phyloP scores from a whole-genome alignment of 2,888 invertebrate genomes.

The Gerris lacustris region DNA sequence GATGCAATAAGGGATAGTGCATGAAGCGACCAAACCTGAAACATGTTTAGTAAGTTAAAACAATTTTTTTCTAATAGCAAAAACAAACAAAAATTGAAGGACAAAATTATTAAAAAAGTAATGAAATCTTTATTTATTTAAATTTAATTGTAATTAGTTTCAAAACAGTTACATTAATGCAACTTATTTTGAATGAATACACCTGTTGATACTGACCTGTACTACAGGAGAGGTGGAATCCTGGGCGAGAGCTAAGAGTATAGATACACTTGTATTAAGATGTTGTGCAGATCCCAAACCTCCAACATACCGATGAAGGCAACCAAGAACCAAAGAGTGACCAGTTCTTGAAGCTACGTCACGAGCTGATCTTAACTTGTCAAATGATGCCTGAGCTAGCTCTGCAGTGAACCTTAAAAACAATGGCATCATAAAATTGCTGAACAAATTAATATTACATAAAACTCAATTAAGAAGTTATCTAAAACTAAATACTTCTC shows the following conservation, averaged over 20 bases:
- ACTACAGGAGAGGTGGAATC: constrained; percentile 85
- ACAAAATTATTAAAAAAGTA: not conserved
- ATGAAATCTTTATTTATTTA: not conserved
- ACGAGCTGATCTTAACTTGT: constrained; percentile 69
- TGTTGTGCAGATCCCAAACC: constrained; percentile 93
- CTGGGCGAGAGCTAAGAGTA: constrained; percentile 84
- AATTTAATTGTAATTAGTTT: too few species aligned
- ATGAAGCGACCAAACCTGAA: constrained; percentile 87
- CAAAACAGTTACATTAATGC: too few species aligned
- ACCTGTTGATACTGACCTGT: constrained; percentile 48
- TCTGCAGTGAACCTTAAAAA: constrained; percentile 63
- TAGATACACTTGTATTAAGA: constrained; percentile 85
- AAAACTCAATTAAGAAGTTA: too few species aligned
- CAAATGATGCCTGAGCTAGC: constrained; percentile 79
- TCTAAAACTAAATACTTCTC: too few species aligned
- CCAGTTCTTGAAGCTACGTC: constrained; percentile 78
- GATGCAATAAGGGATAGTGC: constrained; percentile 90
- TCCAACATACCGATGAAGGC: constrained; percentile 87
- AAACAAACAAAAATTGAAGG: not conserved
- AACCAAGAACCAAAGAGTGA: constrained; percentile 87
- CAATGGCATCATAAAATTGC: too few species aligned
- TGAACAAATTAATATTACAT: too few species aligned
- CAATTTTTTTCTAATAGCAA: too few species aligned
- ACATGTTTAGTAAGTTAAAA: constrained; percentile 16
- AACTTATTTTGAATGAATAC: too few species aligned